Base-by-base conservation (phyloP, 2,888 invertebrate genomes). In the Trichogramma evanescens region DNA sequence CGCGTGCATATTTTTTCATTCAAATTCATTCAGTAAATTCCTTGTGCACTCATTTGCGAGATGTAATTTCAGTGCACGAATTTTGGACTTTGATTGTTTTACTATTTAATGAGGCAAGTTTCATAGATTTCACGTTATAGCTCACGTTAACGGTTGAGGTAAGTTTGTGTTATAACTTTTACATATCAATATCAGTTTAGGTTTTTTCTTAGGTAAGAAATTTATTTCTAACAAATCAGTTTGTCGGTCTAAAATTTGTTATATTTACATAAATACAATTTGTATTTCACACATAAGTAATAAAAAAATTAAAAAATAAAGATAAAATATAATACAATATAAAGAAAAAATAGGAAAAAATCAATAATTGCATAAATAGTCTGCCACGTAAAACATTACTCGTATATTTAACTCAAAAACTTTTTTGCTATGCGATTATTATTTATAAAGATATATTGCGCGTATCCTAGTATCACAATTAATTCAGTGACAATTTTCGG, bases 401-500 rank as follows among this genome's bases (percentile, higher is more conserved):
- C 54, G 56, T 59, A 49, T 48, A 63, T 53, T 64, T 63, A 60
- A 50, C 59, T 50, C 45, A 60, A 63, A 62, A 55, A 59, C 59
- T 48, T 64, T 71, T 70, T 65, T 63, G 62, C 65, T 48, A 68
- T 66, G 68, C 66, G 68, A 69, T 69, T 65, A 69, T 66, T 26
- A 26, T 26, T 26, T 54, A 46, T 58, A 61, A 68, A 65, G 68
- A 68, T 26, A 26, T 26, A 66, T 70, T 68, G 69, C 69, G 66
- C 67, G 68, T 74, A 74, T 72, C 72, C 74, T 74, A 74, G 71
- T 74, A 74, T 74, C 74, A 74, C 74, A 74, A 74, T 71, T 67
- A 73, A 67, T 66, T 67, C 67, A 69, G 69, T 71, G 69, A 70
- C 66, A 70, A 67, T 70, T 74, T 74, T 68, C 66, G 68, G 70